These are phyloP conservation scores for Pipistrellus pipistrellus DNA, from an alignment of 2,797 vertebrate genomes.

Conservation along the genomic window DNA sequence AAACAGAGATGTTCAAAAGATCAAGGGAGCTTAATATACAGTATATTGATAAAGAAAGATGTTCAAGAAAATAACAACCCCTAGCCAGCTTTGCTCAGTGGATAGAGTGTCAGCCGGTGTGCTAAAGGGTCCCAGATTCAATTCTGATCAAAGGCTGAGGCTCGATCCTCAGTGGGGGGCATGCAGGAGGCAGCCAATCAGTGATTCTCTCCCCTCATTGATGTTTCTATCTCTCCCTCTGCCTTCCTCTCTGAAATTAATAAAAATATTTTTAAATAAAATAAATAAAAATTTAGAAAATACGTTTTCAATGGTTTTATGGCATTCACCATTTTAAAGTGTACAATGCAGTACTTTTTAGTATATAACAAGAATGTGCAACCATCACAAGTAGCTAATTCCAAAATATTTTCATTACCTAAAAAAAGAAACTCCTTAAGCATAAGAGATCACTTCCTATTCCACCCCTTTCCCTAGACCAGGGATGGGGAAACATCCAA, in stretches of 20 bases:
- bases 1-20: no score
- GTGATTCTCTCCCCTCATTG: no score
- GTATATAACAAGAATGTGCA: neutral
- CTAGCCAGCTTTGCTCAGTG: no score
- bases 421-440: neutral
- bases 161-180: no score
- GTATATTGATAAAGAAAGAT: neutral
- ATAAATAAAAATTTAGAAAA: neutral
- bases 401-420: neutral
- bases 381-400: neutral
- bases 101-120: no score
- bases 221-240: no score
- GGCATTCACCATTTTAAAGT: neutral
- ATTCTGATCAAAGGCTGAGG: no score
- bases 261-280: neutral
- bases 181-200: no score
- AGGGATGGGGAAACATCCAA: no score
- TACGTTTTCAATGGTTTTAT: neutral
- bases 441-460: neutral
- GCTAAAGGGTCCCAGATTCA: no score
- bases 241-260: no score
- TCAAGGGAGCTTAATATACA: neutral
- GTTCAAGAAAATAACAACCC: neutral
- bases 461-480: neutral
- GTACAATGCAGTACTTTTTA: neutral